Evolutionary conservation across 2,888 invertebrate species (phyloP).

Genomic region (Oscheius sp.): DNA sequence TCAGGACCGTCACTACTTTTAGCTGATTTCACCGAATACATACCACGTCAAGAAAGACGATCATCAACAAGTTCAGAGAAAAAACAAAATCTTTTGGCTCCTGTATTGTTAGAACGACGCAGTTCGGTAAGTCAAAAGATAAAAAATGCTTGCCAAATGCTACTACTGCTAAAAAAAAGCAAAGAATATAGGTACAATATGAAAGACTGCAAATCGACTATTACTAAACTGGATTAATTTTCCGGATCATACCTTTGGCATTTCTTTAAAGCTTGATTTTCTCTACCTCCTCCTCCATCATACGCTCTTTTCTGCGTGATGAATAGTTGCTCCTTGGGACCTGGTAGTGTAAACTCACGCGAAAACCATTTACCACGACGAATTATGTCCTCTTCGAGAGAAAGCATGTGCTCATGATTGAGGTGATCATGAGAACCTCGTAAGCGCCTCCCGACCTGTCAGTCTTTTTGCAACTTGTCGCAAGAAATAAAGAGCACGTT

Average conservation of each 20-base stretch:
- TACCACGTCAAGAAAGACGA: constrained; percentile 5
- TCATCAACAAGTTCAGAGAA: constrained; percentile 6
- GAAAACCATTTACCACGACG: constrained; percentile 6
- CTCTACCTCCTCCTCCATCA: background rate
- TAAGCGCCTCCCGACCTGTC: background rate
- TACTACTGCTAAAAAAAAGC: too few species aligned
- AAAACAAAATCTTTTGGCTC: background rate
- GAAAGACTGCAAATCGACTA: too few species aligned
- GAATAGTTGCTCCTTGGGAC: background rate
- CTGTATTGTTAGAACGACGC: background rate
- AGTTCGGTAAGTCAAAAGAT: constrained; percentile 18
- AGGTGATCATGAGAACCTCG: too few species aligned
- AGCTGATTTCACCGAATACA: background rate
- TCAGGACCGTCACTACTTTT: constrained; percentile 15
- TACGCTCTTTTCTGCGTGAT: constrained; percentile 2
- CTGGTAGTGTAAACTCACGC: constrained; percentile 10
- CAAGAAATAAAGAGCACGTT: background rate
- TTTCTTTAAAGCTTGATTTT: background rate
- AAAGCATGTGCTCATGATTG: background rate
- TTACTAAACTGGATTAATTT: too few species aligned
- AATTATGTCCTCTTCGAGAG: constrained; percentile 7
- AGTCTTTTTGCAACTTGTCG: background rate
- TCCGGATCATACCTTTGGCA: too few species aligned
- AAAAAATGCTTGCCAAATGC: too few species aligned
- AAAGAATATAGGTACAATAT: too few species aligned